Evolutionary conservation across 2,113 vertebrate species (phyloP), one percentile per base, ranked within the genome.

Genomic region (Brachionichthys hirsutus): DNA sequence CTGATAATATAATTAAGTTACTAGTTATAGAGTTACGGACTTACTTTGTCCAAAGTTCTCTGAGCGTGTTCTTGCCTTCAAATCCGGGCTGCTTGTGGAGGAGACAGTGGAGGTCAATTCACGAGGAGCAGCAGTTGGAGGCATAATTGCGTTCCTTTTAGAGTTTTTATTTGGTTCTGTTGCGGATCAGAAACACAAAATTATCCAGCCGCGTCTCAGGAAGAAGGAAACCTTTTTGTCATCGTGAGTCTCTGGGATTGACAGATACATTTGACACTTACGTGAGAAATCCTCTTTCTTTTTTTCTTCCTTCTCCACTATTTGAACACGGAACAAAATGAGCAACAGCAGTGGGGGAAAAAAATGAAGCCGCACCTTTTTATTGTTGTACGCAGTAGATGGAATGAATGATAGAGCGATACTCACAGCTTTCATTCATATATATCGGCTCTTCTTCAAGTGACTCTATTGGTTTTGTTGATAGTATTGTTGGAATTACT

Each of bases 401-500:
- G 10, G 14, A 12, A 4, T 41, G 24, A 50, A 8, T 48, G 50
- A 48, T 24, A 19, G 12, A 19, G 15, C 8, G 1, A 42, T 20
- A 85, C 89, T 86, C 51, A 91, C 90, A 1, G 1, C 18, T 12
- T 8, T 70, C 46, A 40, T 85, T 84, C 17, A 73, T 8, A 44
- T 84, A 85, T 0, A 50, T 0, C 42, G 12, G 51, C 3, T 75
- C 68, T 0, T 63, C 40, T 3, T 6, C 2, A 2, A 2, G n/a
- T 7, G 8, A 2, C 3, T 9, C 19, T 8, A 3, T 54, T 6
- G 14, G 19, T 18, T 63, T 60, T 40, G 51, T 1, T 8, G 8
- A 14, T 0, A 1, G 17, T 17, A 4, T 2, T 54, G 14, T 77
- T 9, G 0, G 6, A 62, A 6, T 4, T 7, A 19, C 54, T 50